phyloP scores from a whole-genome alignment of 1,140 invertebrate species.

The Zophobas atratus region DNA sequence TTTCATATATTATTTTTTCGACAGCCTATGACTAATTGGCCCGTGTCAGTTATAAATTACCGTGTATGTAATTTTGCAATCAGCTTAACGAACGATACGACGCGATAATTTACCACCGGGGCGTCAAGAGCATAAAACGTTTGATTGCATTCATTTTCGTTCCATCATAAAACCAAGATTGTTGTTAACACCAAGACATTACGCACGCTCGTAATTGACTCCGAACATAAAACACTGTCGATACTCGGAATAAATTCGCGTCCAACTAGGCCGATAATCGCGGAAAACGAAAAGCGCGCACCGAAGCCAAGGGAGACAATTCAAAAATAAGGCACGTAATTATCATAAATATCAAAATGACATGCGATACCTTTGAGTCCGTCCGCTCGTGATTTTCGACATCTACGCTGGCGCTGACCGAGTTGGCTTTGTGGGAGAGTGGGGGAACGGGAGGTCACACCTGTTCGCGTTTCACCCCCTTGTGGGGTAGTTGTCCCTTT shows the following conservation, averaged over 20 bases:
- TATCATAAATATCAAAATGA: constrained; percentile 56
- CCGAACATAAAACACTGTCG: constrained; percentile 30
- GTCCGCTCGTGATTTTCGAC: constrained; percentile 60
- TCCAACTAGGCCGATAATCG: no score
- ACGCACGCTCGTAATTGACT: constrained; percentile 35
- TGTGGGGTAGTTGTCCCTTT: constrained; percentile 44
- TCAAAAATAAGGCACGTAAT: constrained; percentile 27
- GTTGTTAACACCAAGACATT: constrained; percentile 47
- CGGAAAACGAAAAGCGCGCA: neutral
- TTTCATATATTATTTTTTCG: constrained; percentile 16
- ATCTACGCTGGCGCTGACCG: constrained; percentile 62
- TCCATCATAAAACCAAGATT: constrained; percentile 40
- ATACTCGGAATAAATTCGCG: constrained; percentile 10
- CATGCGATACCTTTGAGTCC: constrained; percentile 59
- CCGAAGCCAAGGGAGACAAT: constrained; percentile 22
- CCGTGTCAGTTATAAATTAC: constrained; percentile 46
- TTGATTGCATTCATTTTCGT: constrained; percentile 53
- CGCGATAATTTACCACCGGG: constrained; percentile 52
- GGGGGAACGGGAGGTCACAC: constrained; percentile 59
- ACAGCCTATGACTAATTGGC: constrained; percentile 48
- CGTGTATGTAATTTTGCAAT: constrained; percentile 53
- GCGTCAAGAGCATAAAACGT: constrained; percentile 50
- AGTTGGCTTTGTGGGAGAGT: constrained; percentile 53
- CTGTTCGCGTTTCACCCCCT: constrained; percentile 64
- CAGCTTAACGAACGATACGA: constrained; percentile 49